Evolutionary conservation across 2,888 invertebrate genomes (phyloP).

Genomic region (Horisme vitalbata): DNA sequence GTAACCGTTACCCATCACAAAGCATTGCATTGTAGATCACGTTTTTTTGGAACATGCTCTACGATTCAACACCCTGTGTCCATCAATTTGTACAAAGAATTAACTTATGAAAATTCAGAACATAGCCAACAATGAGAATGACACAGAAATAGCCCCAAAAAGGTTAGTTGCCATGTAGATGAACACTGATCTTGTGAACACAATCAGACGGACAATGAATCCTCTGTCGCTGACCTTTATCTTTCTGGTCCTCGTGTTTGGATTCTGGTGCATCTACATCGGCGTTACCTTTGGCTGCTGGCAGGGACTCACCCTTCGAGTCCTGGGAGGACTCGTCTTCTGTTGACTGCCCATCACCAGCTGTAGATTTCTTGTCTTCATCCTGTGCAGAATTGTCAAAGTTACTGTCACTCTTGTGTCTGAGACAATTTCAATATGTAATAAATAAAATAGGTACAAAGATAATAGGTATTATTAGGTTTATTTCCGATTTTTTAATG

Average conservation of each 20-base stretch:
- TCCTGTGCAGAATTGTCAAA: constrained; percentile 49
- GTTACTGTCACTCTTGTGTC: too few species aligned
- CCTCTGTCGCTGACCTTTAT: constrained; percentile 55
- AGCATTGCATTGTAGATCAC: too few species aligned
- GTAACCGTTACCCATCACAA: too few species aligned
- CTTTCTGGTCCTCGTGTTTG: constrained; percentile 43
- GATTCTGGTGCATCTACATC: constrained; percentile 69
- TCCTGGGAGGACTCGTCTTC: constrained; percentile 81
- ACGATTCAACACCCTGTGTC: too few species aligned
- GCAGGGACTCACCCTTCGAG: constrained; percentile 75
- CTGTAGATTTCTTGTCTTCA: constrained; percentile 78
- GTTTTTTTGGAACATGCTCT: too few species aligned
- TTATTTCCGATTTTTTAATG: too few species aligned
- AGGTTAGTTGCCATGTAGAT: constrained; percentile 75
- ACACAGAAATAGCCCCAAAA: constrained; percentile 42
- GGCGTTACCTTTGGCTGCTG: constrained; percentile 64
- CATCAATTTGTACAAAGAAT: background rate
- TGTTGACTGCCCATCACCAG: constrained; percentile 75
- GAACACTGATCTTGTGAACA: constrained; percentile 54
- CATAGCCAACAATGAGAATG: constrained; percentile 14
- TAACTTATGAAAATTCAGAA: constrained; percentile 2
- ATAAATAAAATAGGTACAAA: too few species aligned
- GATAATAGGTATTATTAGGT: too few species aligned
- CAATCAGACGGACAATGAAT: constrained; percentile 30
- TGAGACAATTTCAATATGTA: too few species aligned